phyloP scores from a whole-genome alignment of 64 coral and sea anemone species.

The Actinia tenebrosa region DNA sequence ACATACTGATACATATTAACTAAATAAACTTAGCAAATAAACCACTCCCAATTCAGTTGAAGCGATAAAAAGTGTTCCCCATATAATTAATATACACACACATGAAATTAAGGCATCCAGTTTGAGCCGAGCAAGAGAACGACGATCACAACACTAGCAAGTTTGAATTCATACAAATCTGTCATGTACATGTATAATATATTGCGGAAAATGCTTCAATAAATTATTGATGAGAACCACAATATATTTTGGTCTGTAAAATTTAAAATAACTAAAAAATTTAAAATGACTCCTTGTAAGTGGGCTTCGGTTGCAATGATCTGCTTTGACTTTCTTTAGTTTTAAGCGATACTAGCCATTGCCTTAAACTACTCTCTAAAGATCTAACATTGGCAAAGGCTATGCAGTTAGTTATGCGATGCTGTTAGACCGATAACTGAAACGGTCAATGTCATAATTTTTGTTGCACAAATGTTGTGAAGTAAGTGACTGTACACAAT shows the following conservation, averaged over 20 bases:
- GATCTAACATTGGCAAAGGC: too few species aligned
- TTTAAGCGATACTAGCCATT: not conserved
- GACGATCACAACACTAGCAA: too few species aligned
- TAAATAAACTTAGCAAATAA: too few species aligned
- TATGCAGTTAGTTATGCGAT: not conserved
- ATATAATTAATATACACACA: too few species aligned
- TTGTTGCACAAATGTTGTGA: not conserved
- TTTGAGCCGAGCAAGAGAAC: too few species aligned
- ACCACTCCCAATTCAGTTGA: too few species aligned
- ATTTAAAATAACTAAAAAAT: too few species aligned
- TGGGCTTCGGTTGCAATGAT: not conserved
- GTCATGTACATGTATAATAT: not conserved
- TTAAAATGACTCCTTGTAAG: not conserved
- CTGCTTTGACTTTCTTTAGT: not conserved
- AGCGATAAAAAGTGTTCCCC: too few species aligned
- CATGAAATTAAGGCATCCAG: too few species aligned
- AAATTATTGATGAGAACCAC: not conserved
- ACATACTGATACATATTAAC: too few species aligned
- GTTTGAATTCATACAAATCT: not conserved
- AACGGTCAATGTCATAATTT: constrained; percentile 3
- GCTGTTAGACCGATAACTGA: not conserved
- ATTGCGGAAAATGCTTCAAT: not conserved
- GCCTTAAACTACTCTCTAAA: not conserved
- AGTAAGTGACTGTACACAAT: not conserved
- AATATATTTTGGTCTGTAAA: not conserved